Conservation (phyloP, 2,113 vertebrate genomes). For the Xenopus borealis region DNA sequence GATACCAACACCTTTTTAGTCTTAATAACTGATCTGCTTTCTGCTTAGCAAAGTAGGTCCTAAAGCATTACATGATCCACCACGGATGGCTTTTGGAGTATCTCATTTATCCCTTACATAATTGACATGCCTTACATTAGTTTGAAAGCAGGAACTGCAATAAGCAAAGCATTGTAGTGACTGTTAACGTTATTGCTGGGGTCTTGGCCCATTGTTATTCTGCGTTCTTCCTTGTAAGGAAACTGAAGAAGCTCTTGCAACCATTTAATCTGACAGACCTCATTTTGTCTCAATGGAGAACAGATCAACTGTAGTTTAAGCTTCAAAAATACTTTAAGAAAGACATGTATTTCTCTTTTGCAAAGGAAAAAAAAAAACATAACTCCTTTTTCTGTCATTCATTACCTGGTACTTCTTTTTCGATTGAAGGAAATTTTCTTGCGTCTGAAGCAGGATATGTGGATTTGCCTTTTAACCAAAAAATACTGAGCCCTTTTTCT, state of each 20-base stretch:
- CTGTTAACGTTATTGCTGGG: too few species aligned
- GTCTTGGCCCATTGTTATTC: background rate
- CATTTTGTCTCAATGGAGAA: constrained; percentile 10
- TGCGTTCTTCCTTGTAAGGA: background rate
- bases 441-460: constrained; percentile 13
- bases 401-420: constrained; percentile 16
- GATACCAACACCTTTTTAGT: too few species aligned
- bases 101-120: too few species aligned
- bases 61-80: too few species aligned
- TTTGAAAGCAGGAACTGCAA: too few species aligned
- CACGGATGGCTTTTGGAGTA: too few species aligned
- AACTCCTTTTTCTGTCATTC: background rate
- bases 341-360: constrained; percentile 9
- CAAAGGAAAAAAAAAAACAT: constrained; percentile 12
- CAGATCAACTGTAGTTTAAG: constrained; percentile 6
- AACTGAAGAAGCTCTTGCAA: constrained; percentile 17
- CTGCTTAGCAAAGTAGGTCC: too few species aligned
- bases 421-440: constrained; percentile 28
- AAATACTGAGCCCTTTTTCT: constrained; percentile 10
- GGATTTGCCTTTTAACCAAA: constrained; percentile 27
- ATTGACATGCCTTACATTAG: too few species aligned
- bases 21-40: too few species aligned
- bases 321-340: constrained; percentile 25
- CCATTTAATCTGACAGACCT: constrained; percentile 20
- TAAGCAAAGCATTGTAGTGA: too few species aligned